Conservation (phyloP, 92 coral and sea anemone genomes). For the Phenganax subtilis region DNA sequence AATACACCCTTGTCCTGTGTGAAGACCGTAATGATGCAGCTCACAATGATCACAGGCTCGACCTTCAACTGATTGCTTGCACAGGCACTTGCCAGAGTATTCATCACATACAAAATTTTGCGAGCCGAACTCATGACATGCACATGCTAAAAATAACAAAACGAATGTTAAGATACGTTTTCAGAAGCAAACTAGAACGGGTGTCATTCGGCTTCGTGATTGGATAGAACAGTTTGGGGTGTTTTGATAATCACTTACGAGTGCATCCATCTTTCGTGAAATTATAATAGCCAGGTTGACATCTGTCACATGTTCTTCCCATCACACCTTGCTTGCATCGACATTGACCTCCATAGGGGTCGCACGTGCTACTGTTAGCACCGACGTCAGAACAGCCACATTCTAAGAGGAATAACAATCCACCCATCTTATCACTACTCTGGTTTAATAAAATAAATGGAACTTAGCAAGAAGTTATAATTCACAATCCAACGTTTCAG, state of each 20-base stretch:
- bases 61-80: conserved; percentile 68
- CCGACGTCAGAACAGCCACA: conserved; percentile 72
- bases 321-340: conserved; percentile 91
- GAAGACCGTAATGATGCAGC: conserved; percentile 67
- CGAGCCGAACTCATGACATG: conserved; percentile 67
- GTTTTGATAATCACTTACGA: conserved; percentile 52
- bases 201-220: not conserved
- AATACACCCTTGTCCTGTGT: conserved; percentile 72
- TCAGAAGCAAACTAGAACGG: not conserved
- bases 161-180: not conserved
- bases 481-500: too few species aligned
- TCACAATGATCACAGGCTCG: conserved; percentile 78
- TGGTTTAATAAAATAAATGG: too few species aligned
- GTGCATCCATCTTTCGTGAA: conserved; percentile 74
- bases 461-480: too few species aligned
- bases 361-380: conserved; percentile 57
- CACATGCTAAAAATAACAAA: conserved; percentile 58
- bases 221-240: not conserved
- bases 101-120: conserved; percentile 70
- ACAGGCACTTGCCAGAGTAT: conserved; percentile 81
- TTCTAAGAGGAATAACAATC: conserved; percentile 27
- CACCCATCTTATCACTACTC: too few species aligned
- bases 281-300: conserved; percentile 79
- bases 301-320: conserved; percentile 75
- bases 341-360: conserved; percentile 77